These are phyloP conservation scores for Netelia fuscicornis DNA, from an alignment of 2,888 invertebrate genomes.

Conservation along the genomic window DNA sequence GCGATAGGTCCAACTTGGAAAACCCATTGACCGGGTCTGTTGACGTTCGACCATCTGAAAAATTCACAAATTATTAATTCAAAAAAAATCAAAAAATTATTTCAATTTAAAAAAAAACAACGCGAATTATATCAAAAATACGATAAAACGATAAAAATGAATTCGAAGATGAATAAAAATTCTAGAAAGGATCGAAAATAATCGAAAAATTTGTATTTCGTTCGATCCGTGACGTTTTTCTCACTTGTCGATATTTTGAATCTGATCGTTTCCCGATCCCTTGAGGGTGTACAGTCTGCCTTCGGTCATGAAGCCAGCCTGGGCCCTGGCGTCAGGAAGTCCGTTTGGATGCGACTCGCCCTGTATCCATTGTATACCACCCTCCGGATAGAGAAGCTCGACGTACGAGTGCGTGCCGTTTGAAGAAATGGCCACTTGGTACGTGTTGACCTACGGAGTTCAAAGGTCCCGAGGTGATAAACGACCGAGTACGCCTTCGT, in stretches of 20 bases:
- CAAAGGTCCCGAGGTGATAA: conserved; percentile 51
- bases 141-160: neutral
- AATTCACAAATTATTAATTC: conserved; percentile 35
- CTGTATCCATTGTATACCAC: conserved; percentile 97
- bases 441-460: conserved; percentile 90
- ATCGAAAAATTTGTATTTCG: neutral
- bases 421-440: conserved; percentile 90
- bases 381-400: conserved; percentile 94
- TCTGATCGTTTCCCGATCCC: conserved; percentile 96
- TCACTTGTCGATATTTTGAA: conserved; percentile 92
- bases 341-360: conserved; percentile 91
- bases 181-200: neutral
- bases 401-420: conserved; percentile 93
- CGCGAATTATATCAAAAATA: neutral
- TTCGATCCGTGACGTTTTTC: conserved; percentile 63
- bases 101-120: neutral
- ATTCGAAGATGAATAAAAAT: conserved; percentile 15
- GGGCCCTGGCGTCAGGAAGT: conserved; percentile 95
- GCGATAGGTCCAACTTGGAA: conserved; percentile 92
- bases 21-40: conserved; percentile 94
- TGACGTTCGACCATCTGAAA: conserved; percentile 94
- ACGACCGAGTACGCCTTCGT: conserved; percentile 27
- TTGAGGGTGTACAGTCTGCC: conserved; percentile 91
- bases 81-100: neutral
- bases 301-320: conserved; percentile 96